phyloP scores from a whole-genome alignment of 2,113 vertebrate genomes.

The Mastomys coucha region DNA sequence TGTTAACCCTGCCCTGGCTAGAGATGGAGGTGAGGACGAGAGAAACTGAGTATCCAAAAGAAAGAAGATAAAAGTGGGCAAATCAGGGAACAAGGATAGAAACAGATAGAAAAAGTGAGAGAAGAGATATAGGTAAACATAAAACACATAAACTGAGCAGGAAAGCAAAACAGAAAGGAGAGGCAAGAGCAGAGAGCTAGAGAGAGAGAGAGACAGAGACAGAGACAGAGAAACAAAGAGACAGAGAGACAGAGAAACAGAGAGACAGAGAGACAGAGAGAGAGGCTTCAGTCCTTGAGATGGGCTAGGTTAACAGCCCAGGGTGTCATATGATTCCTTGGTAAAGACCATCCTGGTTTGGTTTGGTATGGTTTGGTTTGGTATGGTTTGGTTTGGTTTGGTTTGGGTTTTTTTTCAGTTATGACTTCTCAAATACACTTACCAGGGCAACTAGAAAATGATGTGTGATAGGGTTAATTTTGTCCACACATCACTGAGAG shows the following conservation, averaged over 20 bases:
- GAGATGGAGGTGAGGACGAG: not conserved
- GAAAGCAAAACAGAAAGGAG: not conserved
- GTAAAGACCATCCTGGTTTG: not conserved
- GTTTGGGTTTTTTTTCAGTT: not conserved
- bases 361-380: not conserved
- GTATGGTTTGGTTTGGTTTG: too few species aligned
- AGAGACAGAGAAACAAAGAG: not conserved
- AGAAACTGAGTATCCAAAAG: not conserved
- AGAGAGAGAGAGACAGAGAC: not conserved
- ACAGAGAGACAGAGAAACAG: not conserved
- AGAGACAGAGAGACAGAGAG: not conserved
- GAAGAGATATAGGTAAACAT: not conserved
- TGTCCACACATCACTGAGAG: not conserved
- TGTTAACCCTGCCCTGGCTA: conserved; percentile 16
- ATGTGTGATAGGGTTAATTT: not conserved
- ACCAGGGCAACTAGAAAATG: not conserved
- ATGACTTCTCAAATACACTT: not conserved
- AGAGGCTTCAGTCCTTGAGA: not conserved
- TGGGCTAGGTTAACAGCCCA: not conserved
- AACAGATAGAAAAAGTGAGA: not conserved
- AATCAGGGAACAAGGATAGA: not conserved
- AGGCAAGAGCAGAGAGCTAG: not conserved
- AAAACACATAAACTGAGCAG: not conserved
- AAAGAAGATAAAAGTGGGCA: not conserved
- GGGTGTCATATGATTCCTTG: not conserved